phyloP scores from a whole-genome alignment of 1,140 invertebrate species.

The Drosophila teissieri region DNA sequence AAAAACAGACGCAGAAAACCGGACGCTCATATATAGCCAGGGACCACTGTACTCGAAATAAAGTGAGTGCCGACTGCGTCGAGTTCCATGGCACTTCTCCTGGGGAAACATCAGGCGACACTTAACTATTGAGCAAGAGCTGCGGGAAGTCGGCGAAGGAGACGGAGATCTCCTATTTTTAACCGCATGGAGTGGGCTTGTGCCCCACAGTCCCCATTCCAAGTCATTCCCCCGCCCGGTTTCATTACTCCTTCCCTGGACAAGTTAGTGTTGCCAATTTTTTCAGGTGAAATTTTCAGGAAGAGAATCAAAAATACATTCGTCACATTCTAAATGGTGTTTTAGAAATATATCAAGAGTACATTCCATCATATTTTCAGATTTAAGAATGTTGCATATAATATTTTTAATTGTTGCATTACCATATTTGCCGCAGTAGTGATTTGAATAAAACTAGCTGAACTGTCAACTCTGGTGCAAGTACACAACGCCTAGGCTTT shows the following conservation, averaged over 20 bases:
- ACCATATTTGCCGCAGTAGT: not conserved
- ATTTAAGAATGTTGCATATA: no score
- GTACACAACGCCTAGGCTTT: conserved; percentile 58
- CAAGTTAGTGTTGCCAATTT: conserved; percentile 15
- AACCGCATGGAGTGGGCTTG: conserved; percentile 57
- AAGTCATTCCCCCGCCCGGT: conserved; percentile 9
- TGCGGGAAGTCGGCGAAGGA: conserved; percentile 1
- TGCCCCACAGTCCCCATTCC: conserved; percentile 42
- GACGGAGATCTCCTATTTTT: conserved; percentile 58
- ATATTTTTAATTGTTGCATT: not conserved
- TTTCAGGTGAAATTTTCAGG: not conserved
- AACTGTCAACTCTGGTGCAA: conserved; percentile 49
- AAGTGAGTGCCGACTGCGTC: conserved; percentile 20
- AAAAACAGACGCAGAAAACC: no score
- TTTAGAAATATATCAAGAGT: no score
- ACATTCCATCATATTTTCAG: no score
- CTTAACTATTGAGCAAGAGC: conserved; percentile 59
- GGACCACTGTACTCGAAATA: conserved; percentile 26
- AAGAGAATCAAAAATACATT: not conserved
- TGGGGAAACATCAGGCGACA: conserved; percentile 48
- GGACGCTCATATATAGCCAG: conserved; percentile 1
- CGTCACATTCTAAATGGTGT: no score
- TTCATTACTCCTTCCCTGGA: not conserved
- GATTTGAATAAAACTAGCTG: not conserved
- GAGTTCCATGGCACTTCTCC: conserved; percentile 39